Evolutionary conservation across 1,140 invertebrate genomes (phyloP), one percentile per base, ranked within the genome.

Genomic region (Drosophila punjabiensis): DNA sequence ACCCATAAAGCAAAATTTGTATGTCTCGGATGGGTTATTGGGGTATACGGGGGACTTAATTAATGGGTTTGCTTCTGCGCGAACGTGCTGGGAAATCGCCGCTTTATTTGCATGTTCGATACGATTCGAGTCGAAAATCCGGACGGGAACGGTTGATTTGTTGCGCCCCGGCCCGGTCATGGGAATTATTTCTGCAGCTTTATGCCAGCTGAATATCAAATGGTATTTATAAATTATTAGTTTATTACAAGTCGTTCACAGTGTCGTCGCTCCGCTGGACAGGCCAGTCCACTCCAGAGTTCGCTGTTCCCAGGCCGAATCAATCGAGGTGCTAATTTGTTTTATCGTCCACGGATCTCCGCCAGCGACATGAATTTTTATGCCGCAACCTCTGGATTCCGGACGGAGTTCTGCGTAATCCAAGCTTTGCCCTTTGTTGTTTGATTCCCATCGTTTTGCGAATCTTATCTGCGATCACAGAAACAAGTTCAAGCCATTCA

Each of bases 21-120:
- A 60, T 62, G 79, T 13, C 62, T 48, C 48, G 18, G 14, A 45
- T 43, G 58, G 47, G 43, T 10, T 52, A 52, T 52, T 52, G 20
- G 56, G 39, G 50, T 75, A 20, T 76, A 24, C 39, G 55, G 50
- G 52, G 61, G 48, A 68, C 39, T 81, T 88, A 87, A 87, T 87
- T 87, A 83, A 87, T 87, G 84, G 77, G 70, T 66, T 82, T 87
- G 84, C 43, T 60, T 73, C 76, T 30, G 43, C 65, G 61, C 58
- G 80, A 87, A 87, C 83, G 83, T 87, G 83, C 83, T 87, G 83
- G 84, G 84, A 87, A 87, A 88, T 88, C 77, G 76, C 65, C 52
- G 53, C n/a, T 67, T 50, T 59, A 85, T 85, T 85, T 85, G 82
- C 78, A 85, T 85, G 76, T 83, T 84, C 20, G 16, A 45, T 68